Evolutionary conservation across 2,888 invertebrate species (phyloP), one percentile per base, ranked within the genome.

Genomic region (Drosophila buzzatii): DNA sequence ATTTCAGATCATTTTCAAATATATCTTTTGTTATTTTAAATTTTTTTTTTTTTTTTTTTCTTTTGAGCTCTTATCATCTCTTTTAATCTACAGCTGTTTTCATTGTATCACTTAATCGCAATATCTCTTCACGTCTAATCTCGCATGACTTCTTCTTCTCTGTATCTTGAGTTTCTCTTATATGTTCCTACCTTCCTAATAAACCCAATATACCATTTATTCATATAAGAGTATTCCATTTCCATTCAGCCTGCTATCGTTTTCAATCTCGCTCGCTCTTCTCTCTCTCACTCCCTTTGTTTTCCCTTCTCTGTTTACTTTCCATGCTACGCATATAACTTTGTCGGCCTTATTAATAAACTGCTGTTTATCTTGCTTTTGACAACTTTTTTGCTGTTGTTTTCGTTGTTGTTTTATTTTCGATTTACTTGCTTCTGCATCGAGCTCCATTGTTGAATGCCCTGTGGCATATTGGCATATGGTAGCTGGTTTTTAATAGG

Each of bases 401-500:
- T 51, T 51, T 51, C 18, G 49, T 12, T 33, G 27, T 27, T 18
- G 49, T 18, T 31, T 31, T 51, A 51, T 51, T 51, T 51, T 51
- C 18, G 49, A 7, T 33, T 55, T 27, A 41, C 23, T 55, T 55
- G 20, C 52, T 31, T 39, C 44, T 52, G 18, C 18, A 12, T 31
- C 31, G 52, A 52, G 49, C 60, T 55, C 44, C 52, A 31, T 51
- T 60, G 67, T 39, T 76, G 60, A 84, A 83, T 83, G 69, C 74
- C 75, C 75, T 62, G 59, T 72, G 68, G 73, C 47, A 57, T 75
- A 70, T 68, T 73, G 71, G 71, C 85, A 85, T 85, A 89, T 88
- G 85, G 55, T 55, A 66, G 76, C 73, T 73, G 47, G 71, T 66
- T 81, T 80, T 86, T 84, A 77, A 89, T 87, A 53, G 70, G n/a